These are phyloP conservation scores for Mimumesa dahlbomi DNA, from an alignment of 2,888 invertebrate genomes.

Conservation along the genomic window DNA sequence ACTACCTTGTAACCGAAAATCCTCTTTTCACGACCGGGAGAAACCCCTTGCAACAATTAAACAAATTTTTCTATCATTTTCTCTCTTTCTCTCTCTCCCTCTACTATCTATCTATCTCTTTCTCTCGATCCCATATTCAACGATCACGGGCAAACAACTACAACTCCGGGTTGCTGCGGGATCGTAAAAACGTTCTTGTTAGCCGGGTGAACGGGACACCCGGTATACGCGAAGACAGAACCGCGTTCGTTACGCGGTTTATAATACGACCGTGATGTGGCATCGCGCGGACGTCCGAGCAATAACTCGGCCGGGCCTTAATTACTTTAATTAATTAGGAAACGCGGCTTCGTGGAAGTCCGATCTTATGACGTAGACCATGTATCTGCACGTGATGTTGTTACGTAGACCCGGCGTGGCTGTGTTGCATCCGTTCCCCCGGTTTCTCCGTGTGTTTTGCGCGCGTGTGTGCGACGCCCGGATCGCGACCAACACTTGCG, in stretches of 20 bases:
- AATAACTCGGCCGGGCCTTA: constrained; percentile 74
- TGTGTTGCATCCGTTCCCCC: constrained; percentile 4
- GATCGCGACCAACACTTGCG: too few species aligned
- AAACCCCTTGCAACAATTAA: constrained; percentile 1
- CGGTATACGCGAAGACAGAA: constrained; percentile 51
- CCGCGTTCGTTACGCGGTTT: constrained; percentile 64
- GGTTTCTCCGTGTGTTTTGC: too few species aligned
- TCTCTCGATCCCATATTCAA: background rate
- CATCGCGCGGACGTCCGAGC: constrained; percentile 61
- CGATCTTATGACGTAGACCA: constrained; percentile 71
- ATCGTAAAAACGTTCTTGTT: constrained; percentile 6
- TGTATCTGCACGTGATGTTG: constrained; percentile 68
- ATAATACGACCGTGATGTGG: constrained; percentile 60
- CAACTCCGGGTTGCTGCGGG: too few species aligned
- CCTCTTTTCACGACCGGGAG: constrained; percentile 1
- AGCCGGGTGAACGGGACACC: constrained; percentile 9
- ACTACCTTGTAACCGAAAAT: background rate
- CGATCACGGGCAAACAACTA: background rate
- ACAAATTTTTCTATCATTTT: constrained; percentile 7
- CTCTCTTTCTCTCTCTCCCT: too few species aligned
- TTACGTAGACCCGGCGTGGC: too few species aligned
- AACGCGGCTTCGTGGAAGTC: constrained; percentile 74
- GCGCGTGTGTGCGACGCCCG: too few species aligned
- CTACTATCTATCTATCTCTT: too few species aligned
- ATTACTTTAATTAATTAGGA: constrained; percentile 78